phyloP scores from a whole-genome alignment of 2,797 vertebrate species.

The Gymnothorax reevesii region DNA sequence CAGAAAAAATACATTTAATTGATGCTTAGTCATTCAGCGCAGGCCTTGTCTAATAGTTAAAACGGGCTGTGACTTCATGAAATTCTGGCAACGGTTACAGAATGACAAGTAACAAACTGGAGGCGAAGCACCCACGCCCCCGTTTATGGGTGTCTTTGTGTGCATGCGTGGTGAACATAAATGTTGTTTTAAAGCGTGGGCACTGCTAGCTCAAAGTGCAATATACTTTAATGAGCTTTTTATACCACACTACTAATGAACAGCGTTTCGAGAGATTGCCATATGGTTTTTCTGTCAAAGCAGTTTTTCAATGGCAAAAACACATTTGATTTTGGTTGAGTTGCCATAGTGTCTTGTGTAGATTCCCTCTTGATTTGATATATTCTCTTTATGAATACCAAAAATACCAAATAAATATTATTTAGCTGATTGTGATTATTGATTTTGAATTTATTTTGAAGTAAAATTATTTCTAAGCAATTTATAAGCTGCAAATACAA shows the following conservation, averaged over 20 bases:
- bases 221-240: not conserved
- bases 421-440: not conserved
- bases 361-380: not conserved
- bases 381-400: too few relatives aligned
- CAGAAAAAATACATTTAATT: not conserved
- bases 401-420: too few relatives aligned
- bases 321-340: not conserved
- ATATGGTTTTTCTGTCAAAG: not conserved
- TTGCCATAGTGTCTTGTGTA: not conserved
- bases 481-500: not conserved
- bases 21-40: not conserved
- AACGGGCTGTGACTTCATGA: not conserved
- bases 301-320: not conserved
- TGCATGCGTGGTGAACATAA: conserved; percentile 27
- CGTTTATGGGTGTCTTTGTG: not conserved
- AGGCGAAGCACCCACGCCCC: not conserved
- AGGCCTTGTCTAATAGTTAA: not conserved
- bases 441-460: not conserved
- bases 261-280: not conserved
- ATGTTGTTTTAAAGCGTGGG: conserved; percentile 8
- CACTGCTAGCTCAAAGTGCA: conserved; percentile 42
- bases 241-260: not conserved
- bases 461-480: not conserved
- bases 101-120: not conserved
- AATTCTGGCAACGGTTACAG: not conserved